Base-by-base conservation (phyloP, 2,888 invertebrate species). In the Cheilosia vulpina region DNA sequence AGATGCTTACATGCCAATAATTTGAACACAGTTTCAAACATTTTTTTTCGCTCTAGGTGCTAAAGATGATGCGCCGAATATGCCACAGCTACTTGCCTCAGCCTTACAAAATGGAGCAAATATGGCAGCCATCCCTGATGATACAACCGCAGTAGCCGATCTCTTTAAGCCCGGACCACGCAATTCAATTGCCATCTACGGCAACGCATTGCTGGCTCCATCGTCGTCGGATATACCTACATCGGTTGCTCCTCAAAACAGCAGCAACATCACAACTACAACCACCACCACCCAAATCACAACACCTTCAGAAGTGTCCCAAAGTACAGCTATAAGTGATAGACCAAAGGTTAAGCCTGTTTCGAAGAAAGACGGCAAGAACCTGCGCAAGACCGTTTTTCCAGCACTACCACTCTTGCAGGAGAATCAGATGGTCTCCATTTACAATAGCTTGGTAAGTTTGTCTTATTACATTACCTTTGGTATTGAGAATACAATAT, bases 311-410 rank as follows among this genome's bases (percentile, higher is more conserved):
- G 93, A 92, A 87, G 92, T 92, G 43, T 91, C 92, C 27, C 93
- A 95, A 93, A 95, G 94, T 90, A 96, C 96, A 79, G 95, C 96
- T 87, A 96, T 96, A 89, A 96, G 96, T 93, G 97, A 97, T 92
- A 94, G 97, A 89, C 96, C 96, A 79, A 96, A 96, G 92, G 96
- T 95, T 55, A 97, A 96, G 92, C 95, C 96, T 52, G 95, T 95
- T 66, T 95, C 96, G 65, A 96, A 97, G 91, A 96, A 96, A 91
- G 96, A 96, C 90, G 94, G 95, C 63, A 96, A 96, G 92, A 95
- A 94, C 90, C 93, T 94, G 83, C 94, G 95, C 88, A 96, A 96
- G 91, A 93, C 93, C 89, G 92, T 93, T 78, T 92, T 93, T 82
- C 90, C 93, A 88, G 89, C 88, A 87, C 88, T 88, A 88, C 90